Evolutionary conservation across 2,888 invertebrate species (phyloP), one percentile per base, ranked within the genome.

Genomic region (Philonicus albiceps): DNA sequence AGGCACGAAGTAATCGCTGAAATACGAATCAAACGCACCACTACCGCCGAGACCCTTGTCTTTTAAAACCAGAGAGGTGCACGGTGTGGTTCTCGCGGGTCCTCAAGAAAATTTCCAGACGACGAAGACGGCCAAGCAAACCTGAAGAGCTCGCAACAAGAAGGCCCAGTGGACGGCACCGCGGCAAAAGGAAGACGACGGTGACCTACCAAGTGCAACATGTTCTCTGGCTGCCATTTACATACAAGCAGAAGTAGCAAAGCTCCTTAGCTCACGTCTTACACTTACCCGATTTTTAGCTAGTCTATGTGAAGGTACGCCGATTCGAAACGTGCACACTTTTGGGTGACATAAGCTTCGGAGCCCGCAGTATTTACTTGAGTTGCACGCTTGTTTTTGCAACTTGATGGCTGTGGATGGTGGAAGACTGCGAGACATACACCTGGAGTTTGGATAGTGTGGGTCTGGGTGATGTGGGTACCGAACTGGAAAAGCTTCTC

Each of bases 171-270:
- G 64, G 64, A 64, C 19, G 64, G 22, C 76, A 22, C 40, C 16
- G 34, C 76, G n/a, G 40, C 34, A 37, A 76, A 76, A 76, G 40
- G 40, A 76, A 76, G 40, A 76, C 19, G 16, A 76, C 76, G 76
- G 40, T 40, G 76, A 76, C 76, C 76, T 76, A 76, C 76, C 76
- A 76, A 76, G 37, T 40, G 76, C 76, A 76, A 76, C 76, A 76
- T 40, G 76, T 43, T 76, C 76, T 11, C 27, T 13, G 43, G 22
- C 76, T 16, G 34, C 37, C 37, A 37, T 22, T 40, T 76, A 19
- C 31, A 40, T 22, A 19, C 76, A 76, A 43, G 34, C 43, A 76
- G 13, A 40, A 43, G n/a, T 40, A 40, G 40, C 13, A 22, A 76
- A 76, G 76, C 76, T 76, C 76, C 19, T 64, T 64, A 0, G 64